Percentiles rank a stretch among this genome's conserved stretches.
Conservation (phyloP, 2,797 vertebrate species). For the Callimico goeldii region DNA sequence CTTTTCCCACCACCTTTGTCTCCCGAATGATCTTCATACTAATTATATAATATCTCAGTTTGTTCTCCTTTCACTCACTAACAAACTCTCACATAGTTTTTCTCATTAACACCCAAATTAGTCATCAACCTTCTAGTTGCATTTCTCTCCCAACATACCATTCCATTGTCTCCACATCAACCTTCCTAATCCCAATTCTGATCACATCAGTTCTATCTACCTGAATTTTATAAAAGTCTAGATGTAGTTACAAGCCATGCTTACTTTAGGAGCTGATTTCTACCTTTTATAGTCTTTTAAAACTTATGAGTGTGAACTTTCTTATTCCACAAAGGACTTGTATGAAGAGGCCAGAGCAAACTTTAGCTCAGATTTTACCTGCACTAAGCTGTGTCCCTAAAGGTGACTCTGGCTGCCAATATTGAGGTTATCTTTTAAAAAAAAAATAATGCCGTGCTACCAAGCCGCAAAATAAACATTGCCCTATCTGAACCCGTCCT, state of each 20-base stretch:
- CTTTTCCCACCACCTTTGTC: not conserved
- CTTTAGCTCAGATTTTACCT: not conserved
- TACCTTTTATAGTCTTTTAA: not conserved
- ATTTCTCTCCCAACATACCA: not conserved
- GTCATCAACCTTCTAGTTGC: not conserved
- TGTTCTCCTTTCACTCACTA: not conserved
- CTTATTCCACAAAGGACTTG: not conserved
- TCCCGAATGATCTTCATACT: not conserved
- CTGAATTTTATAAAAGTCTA: not conserved
- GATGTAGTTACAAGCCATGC: not conserved
- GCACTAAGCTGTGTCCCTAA: not conserved
- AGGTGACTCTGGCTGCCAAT: not conserved
- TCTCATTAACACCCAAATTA: not conserved
- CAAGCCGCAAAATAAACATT: not conserved
- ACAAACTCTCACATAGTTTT: not conserved
- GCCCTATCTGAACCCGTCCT: fast-evolving
- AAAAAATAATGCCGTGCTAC: not conserved
- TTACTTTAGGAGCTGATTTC: not conserved
- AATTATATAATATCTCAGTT: not conserved
- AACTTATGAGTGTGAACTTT: not conserved
- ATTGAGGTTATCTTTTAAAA: not conserved
- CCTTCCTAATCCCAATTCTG: not conserved
- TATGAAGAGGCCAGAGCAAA: not conserved
- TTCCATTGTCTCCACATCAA: not conserved
- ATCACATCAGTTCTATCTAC: not conserved